Evolutionary conservation across 2,113 vertebrate genomes (phyloP).

Genomic region (Dipodomys ordii): DNA sequence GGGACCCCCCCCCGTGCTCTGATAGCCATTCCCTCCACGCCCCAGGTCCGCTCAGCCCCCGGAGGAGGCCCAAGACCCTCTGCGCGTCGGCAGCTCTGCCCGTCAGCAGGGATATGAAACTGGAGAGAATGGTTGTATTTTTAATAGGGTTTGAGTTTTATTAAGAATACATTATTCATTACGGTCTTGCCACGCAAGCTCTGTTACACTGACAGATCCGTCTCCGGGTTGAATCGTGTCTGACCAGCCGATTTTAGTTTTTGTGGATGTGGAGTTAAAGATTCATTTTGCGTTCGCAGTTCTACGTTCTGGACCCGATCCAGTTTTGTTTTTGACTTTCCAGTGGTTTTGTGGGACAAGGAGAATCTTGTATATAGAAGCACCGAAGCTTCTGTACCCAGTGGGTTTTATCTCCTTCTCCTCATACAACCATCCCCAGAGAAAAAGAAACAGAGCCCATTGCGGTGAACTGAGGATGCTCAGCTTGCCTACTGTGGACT

Average conservation of each 20-base stretch:
- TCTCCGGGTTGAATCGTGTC: not conserved
- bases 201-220: not conserved
- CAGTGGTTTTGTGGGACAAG: not conserved
- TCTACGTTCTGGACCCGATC: conserved; percentile 24
- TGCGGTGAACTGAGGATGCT: not conserved
- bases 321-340: conserved; percentile 32
- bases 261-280: conserved; percentile 47
- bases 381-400: not conserved
- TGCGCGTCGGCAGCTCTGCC: not conserved
- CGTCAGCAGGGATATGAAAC: not conserved
- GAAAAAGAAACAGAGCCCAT: not conserved
- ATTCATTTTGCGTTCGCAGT: conserved; percentile 61
- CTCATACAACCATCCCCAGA: not conserved
- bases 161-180: conserved; percentile 64
- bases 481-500: not conserved
- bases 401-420: not conserved
- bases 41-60: not conserved
- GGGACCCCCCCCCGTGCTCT: not conserved
- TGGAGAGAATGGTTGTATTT: conserved; percentile 20
- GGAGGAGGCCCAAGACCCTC: not conserved
- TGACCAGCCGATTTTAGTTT: not conserved
- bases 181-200: not conserved
- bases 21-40: not conserved
- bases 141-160: conserved; percentile 53
- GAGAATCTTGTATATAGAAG: not conserved